phyloP scores from a whole-genome alignment of 53 echinoderm and acorn worm species.

The Stichopus horrens region DNA sequence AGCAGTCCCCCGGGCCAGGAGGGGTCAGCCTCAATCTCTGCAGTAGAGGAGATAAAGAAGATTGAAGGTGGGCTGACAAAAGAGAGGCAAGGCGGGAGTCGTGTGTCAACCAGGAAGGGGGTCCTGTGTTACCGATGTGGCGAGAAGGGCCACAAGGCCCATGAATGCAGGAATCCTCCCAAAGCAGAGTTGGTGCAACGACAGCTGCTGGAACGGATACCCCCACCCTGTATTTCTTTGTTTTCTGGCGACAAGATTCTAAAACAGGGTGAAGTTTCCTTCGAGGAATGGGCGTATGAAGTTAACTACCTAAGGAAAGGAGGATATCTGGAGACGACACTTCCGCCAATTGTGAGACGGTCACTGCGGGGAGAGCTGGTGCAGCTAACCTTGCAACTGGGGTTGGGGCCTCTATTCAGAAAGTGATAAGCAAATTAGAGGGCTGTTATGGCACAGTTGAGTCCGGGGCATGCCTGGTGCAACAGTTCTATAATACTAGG shows the following conservation, averaged over 20 bases:
- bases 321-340: background rate
- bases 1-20: background rate
- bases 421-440: background rate
- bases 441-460: background rate
- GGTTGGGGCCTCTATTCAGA: background rate
- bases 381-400: background rate
- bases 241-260: background rate
- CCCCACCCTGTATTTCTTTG: background rate
- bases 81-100: too few species aligned
- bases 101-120: background rate
- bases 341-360: background rate
- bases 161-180: conserved; percentile 22
- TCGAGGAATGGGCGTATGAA: background rate
- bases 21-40: conserved; percentile 16
- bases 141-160: conserved; percentile 48
- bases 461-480: background rate
- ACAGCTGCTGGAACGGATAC: conserved; percentile 16
- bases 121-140: conserved; percentile 62
- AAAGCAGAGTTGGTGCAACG: conserved; percentile 51
- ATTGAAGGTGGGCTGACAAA: background rate
- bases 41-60: conserved; percentile 32
- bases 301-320: background rate
- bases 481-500: background rate
- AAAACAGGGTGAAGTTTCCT: background rate
- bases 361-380: background rate